Evolutionary conservation across 1,140 invertebrate species (phyloP), one percentile per base, ranked within the genome.

Genomic region (Neuroterus valhalla): DNA sequence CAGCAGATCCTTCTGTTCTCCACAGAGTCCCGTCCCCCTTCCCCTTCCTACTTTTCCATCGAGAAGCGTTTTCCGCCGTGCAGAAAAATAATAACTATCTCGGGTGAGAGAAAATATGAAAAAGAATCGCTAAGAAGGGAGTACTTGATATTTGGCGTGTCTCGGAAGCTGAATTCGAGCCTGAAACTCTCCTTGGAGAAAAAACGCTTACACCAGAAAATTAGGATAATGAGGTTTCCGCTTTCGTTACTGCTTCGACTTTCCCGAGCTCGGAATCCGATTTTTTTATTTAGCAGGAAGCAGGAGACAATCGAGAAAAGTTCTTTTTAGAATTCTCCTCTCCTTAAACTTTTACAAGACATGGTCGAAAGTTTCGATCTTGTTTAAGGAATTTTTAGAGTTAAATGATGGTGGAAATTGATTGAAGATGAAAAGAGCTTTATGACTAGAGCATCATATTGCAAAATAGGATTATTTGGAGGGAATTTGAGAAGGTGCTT

Each of bases 81-180:
- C 81, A 84, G 84, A 85, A 87, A 62, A 88, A 86, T 86, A 88
- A 86, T 87, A 87, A 86, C 84, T 86, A 87, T 85, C 84, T 86
- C 81, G 74, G 69, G 78, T 76, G 78, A 76, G 70, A 74, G 77
- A 77, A 81, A 81, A 79, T 78, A 82, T 76, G 75, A 79, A 71
- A 75, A 77, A 82, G 78, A 78, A 77, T 77, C 74, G 72, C 74
- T 77, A 77, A 68, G 77, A 82, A 80, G 75, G 81, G 76, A 80
- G 75, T 79, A 78, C 77, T 83, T 84, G 83, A 86, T 86, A 82
- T 78, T 70, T 74, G 72, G 80, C 74, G 76, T 80, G 79, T 78
- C 55, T 62, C 55, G 55, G 55, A 62, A 62, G 55, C 55, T 62
- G 55, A 62, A 62, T 62, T 62, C 55, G 50, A 52, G 50, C 52